phyloP scores from a whole-genome alignment of 1,140 invertebrate species.

The Calliphora vicina region DNA sequence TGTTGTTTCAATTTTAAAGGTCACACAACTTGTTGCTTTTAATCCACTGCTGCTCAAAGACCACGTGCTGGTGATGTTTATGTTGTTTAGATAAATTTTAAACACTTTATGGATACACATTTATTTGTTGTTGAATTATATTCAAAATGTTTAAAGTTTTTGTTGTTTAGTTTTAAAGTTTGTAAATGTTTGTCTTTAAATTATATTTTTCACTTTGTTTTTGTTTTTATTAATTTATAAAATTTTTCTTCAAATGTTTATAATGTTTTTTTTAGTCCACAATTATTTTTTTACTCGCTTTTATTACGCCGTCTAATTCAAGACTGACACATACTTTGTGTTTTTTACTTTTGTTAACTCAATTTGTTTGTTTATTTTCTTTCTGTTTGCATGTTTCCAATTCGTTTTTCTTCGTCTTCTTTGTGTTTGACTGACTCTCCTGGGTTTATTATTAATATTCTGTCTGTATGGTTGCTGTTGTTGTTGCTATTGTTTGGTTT shows the following conservation, averaged over 20 bases:
- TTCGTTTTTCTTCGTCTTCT: conserved; percentile 4
- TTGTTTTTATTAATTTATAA: conserved; percentile 4
- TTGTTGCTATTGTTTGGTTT: background rate
- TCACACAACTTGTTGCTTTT: background rate
- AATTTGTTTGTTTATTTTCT: conserved; percentile 21
- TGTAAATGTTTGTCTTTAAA: background rate
- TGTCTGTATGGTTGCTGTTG: background rate
- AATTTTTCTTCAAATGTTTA: conserved; percentile 7
- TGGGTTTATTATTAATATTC: too few species aligned
- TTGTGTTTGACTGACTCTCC: background rate
- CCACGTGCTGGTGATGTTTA: background rate
- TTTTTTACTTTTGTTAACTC: conserved; percentile 25
- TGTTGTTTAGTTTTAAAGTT: conserved; percentile 8
- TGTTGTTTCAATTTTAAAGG: conserved; percentile 3
- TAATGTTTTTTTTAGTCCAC: background rate
- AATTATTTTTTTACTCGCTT: conserved; percentile 11
- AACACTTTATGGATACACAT: too few species aligned
- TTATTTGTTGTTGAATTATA: too few species aligned
- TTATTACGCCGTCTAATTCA: background rate
- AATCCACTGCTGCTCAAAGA: background rate
- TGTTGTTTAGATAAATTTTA: too few species aligned
- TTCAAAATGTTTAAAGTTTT: background rate
- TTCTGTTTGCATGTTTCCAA: too few species aligned
- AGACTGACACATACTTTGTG: background rate
- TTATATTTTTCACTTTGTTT: background rate